These are phyloP conservation scores for Tachystola acroxantha DNA, from an alignment of 2,888 invertebrate species.

Conservation along the genomic window DNA sequence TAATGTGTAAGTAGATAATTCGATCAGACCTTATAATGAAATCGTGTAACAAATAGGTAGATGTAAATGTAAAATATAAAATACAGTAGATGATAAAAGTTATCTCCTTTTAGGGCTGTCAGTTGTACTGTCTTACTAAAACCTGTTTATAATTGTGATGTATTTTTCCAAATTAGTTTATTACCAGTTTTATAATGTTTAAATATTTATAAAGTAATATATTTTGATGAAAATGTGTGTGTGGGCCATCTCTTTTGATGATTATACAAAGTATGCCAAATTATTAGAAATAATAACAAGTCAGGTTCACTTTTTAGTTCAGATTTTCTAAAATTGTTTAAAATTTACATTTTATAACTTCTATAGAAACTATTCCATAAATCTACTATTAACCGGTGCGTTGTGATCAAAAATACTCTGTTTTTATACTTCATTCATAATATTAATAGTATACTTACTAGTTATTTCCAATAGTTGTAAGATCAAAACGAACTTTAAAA, in stretches of 20 bases:
- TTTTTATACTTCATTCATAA: constrained; percentile 18
- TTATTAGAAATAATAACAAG: constrained; percentile 30
- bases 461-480: constrained; percentile 27
- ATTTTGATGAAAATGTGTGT: constrained; percentile 39
- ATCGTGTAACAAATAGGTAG: constrained; percentile 63
- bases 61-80: constrained; percentile 55
- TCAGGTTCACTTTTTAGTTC: too few relatives aligned
- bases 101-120: constrained; percentile 51
- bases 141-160: constrained; percentile 37
- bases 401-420: constrained; percentile 27
- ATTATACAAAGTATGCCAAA: constrained; percentile 55
- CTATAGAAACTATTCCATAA: constrained; percentile 10
- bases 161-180: constrained; percentile 50
- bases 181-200: constrained; percentile 30
- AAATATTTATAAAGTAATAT: constrained; percentile 26
- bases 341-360: too few relatives aligned
- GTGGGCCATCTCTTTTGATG: constrained; percentile 49
- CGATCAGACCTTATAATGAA: constrained; percentile 40
- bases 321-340: too few relatives aligned
- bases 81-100: constrained; percentile 41
- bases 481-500: constrained; percentile 13
- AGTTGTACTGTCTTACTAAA: constrained; percentile 38
- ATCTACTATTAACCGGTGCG: constrained; percentile 13
- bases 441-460: constrained; percentile 12
- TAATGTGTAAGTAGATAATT: constrained; percentile 62